Evolutionary conservation across 2,113 vertebrate species (phyloP).

Genomic region (Maccullochella peelii): DNA sequence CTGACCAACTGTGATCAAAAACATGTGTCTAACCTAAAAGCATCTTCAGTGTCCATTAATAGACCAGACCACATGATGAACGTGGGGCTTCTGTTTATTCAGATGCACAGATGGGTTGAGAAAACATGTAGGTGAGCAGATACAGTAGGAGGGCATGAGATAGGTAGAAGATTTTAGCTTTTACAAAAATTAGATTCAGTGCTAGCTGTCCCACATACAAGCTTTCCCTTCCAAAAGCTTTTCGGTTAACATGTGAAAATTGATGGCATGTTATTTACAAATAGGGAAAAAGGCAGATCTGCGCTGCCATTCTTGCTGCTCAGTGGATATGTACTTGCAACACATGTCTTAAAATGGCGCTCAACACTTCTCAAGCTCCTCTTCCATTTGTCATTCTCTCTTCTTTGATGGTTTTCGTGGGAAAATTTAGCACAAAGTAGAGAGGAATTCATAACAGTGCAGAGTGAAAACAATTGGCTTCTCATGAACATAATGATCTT

Average conservation of each 20-base stretch:
- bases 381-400: not conserved
- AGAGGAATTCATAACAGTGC: not conserved
- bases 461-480: not conserved
- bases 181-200: not conserved
- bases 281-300: not conserved
- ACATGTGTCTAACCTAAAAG: conserved; percentile 4
- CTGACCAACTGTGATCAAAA: conserved; percentile 44
- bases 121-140: not conserved
- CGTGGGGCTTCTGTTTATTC: not conserved
- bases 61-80: conserved; percentile 7
- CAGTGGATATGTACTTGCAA: not conserved
- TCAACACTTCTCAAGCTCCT: not conserved
- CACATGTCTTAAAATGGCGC: not conserved
- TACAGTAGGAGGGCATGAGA: not conserved
- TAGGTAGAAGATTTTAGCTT: not conserved
- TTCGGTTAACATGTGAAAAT: too few species aligned
- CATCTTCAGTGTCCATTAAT: not conserved
- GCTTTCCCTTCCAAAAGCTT: too few species aligned
- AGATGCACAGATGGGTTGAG: not conserved
- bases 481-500: not conserved
- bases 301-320: not conserved
- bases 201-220: too few species aligned
- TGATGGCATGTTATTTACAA: too few species aligned
- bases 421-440: not conserved
- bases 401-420: not conserved